Percentiles rank a stretch among this genome's conserved stretches.
These are phyloP conservation scores for Zophobas morio DNA, from an alignment of 1,140 invertebrate species.

Conservation along the genomic window DNA sequence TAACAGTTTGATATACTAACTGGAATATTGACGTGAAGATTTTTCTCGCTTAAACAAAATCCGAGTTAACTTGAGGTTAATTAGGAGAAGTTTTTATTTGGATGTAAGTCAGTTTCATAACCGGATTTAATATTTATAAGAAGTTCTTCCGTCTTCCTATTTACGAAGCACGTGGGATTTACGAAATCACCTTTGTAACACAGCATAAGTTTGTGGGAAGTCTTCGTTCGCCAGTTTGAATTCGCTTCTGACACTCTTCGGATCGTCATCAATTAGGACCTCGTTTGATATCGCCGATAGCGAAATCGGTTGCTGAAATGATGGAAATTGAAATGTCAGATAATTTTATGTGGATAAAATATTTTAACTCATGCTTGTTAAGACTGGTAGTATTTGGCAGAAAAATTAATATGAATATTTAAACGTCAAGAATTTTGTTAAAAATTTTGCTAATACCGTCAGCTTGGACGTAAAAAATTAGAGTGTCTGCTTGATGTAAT, in stretches of 20 bases:
- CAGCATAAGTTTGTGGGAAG: constrained; percentile 12
- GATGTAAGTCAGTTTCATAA: constrained; percentile 30
- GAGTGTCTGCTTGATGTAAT: too few relatives aligned
- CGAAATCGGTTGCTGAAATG: background rate
- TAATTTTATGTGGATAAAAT: constrained; percentile 10
- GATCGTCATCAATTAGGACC: constrained; percentile 15
- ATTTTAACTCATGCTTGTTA: constrained; percentile 2
- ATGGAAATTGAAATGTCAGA: constrained; percentile 3
- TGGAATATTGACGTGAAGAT: constrained; percentile 21
- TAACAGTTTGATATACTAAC: constrained; percentile 5
- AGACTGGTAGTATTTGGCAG: background rate
- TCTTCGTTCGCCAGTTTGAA: constrained; percentile 17
- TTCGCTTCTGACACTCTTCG: background rate
- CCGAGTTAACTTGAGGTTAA: constrained; percentile 26
- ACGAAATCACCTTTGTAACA: constrained; percentile 24
- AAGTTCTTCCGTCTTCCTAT: constrained; percentile 38
- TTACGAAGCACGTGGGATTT: constrained; percentile 38
- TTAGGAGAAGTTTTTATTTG: constrained; percentile 23
- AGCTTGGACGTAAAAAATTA: too few relatives aligned
- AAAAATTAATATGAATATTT: background rate
- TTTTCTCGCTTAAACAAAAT: constrained; percentile 11
- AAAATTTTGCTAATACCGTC: too few relatives aligned
- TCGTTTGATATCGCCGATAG: constrained; percentile 33
- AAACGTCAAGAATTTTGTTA: background rate
- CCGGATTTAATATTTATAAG: constrained; percentile 40